Conservation (phyloP, 1,140 invertebrate genomes). For the Drosophila dunni region DNA sequence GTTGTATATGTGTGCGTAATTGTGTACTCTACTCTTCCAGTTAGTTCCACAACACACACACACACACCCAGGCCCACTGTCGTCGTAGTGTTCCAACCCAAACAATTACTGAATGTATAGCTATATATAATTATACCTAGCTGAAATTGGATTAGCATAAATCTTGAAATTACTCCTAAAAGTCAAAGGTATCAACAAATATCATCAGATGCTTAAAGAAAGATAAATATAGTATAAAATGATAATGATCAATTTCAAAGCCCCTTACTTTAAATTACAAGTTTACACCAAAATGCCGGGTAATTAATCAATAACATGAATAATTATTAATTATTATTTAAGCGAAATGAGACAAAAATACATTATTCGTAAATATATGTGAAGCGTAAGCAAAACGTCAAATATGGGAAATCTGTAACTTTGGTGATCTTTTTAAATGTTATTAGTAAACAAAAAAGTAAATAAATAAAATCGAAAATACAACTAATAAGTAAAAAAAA, state of each 20-base stretch:
- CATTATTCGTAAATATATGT: constrained; percentile 51
- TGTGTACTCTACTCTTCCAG: constrained; percentile 76
- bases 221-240: constrained; percentile 37
- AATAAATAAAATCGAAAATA: constrained; percentile 37
- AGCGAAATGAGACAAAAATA: constrained; percentile 53
- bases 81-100: constrained; percentile 66
- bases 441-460: constrained; percentile 67
- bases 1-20: constrained; percentile 48
- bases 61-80: constrained; percentile 24
- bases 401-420: constrained; percentile 83
- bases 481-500: constrained; percentile 50
- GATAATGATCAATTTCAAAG: constrained; percentile 58
- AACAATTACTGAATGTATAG: constrained; percentile 20
- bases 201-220: constrained; percentile 45
- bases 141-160: constrained; percentile 78
- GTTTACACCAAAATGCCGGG: constrained; percentile 75
- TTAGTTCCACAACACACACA: constrained; percentile 32
- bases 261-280: constrained; percentile 61
- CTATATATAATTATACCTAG: constrained; percentile 51
- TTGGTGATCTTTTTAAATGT: constrained; percentile 84
- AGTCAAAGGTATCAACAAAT: constrained; percentile 29
- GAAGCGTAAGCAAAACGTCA: constrained; percentile 71
- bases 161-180: constrained; percentile 51
- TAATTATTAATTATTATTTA: constrained; percentile 77
- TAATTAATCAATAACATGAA: constrained; percentile 78